These are phyloP conservation scores for Pangasius mekongensis DNA, from an alignment of 2,797 vertebrate genomes.

Conservation along the genomic window DNA sequence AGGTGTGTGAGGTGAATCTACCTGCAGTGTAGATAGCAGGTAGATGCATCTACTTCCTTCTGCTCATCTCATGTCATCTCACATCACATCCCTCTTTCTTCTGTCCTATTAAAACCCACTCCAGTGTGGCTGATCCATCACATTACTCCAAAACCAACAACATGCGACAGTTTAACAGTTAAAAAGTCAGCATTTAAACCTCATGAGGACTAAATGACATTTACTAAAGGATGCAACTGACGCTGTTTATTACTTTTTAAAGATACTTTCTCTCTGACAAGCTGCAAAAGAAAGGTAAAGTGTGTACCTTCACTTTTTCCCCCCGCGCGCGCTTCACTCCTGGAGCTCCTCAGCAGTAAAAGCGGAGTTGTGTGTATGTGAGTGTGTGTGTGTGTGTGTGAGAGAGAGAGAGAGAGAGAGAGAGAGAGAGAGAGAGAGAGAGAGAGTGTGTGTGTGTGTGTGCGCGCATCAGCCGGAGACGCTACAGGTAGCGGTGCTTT, in stretches of 20 bases:
- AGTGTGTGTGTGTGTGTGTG: conserved; percentile 47
- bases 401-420: conserved; percentile 32
- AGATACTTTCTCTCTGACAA: background rate
- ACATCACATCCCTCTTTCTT: background rate
- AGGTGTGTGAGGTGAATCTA: background rate
- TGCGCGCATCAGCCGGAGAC: conserved; percentile 35
- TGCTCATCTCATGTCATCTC: background rate
- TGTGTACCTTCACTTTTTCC: conserved; percentile 67
- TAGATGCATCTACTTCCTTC: background rate
- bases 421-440: conserved; percentile 33
- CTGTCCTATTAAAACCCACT: background rate
- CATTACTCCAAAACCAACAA: background rate
- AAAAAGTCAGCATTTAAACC: background rate
- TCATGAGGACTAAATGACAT: background rate
- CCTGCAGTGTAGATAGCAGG: background rate
- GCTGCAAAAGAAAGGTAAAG: conserved; percentile 13
- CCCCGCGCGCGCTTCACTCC: conserved; percentile 35
- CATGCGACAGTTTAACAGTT: no score
- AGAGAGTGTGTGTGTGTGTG: background rate
- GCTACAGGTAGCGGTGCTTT: conserved; percentile 78
- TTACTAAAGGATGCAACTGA: background rate
- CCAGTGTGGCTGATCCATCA: background rate
- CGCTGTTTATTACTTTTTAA: background rate
- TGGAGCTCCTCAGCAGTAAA: conserved; percentile 56
- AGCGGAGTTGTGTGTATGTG: conserved; percentile 32